A percentile compares a stretch with the other conserved stretches of the same genome.
Conservation (phyloP, 2,888 invertebrate species). For the Mongoloraphidia duomilia region DNA sequence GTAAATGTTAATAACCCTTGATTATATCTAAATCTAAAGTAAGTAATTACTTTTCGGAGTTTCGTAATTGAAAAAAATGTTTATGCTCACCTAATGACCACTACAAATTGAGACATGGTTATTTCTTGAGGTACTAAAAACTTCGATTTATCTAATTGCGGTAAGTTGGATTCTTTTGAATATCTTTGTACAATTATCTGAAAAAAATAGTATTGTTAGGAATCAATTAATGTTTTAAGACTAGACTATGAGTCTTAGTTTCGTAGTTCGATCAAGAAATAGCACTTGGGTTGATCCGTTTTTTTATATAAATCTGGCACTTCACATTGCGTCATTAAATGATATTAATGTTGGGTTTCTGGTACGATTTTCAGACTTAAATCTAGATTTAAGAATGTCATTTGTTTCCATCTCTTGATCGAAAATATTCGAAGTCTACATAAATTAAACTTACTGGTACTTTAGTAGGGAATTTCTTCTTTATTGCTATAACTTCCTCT, state of each 20-base stretch:
- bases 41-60: no score
- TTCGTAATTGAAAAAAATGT: no score
- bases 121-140: slow-evolving; percentile 81
- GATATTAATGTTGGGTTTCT: no score
- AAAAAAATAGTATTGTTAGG: slow-evolving; percentile 17
- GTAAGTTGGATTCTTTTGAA: slow-evolving; percentile 60
- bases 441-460: slow-evolving; percentile 52
- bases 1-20: no score
- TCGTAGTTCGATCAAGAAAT: background rate
- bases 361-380: no score
- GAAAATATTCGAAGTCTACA: no score
- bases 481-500: slow-evolving; percentile 65
- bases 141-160: slow-evolving; percentile 68
- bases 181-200: slow-evolving; percentile 75
- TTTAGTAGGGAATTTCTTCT: slow-evolving; percentile 64
- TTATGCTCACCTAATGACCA: slow-evolving; percentile 60
- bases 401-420: no score
- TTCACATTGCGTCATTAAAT: no score
- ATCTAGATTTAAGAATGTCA: no score
- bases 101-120: slow-evolving; percentile 76
- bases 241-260: slow-evolving; percentile 1
- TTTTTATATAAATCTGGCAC: background rate
- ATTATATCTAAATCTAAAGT: no score
- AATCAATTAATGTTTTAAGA: slow-evolving; percentile 1
- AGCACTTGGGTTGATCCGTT: background rate